phyloP scores from a whole-genome alignment of 1,140 invertebrate species.

The Homarus americanus region DNA sequence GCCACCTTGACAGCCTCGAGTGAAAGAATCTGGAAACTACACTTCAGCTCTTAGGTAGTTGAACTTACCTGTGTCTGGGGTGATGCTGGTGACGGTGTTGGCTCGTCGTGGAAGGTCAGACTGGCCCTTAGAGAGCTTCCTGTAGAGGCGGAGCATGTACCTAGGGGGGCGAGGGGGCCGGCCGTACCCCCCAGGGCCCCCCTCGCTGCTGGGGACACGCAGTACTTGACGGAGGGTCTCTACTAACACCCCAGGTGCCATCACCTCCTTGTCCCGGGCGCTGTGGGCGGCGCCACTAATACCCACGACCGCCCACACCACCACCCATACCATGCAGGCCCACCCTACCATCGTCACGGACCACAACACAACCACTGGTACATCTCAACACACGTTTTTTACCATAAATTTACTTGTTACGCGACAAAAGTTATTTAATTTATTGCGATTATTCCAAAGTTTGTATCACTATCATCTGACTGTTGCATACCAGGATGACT shows the following conservation, averaged over 20 bases:
- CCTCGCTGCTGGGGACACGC: background rate
- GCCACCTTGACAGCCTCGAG: too few relatives aligned
- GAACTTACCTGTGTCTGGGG: background rate
- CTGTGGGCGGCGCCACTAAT: background rate
- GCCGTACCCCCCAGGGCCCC: background rate
- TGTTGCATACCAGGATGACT: background rate
- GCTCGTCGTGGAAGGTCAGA: background rate
- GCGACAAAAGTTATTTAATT: background rate
- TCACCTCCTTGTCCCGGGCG: background rate
- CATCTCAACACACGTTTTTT: background rate
- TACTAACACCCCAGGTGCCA: background rate
- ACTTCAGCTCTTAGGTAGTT: too few relatives aligned
- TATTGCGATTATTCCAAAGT: background rate
- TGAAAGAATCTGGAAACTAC: too few relatives aligned
- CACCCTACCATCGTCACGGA: constrained; percentile 8
- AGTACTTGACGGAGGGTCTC: constrained; percentile 8
- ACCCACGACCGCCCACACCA: background rate
- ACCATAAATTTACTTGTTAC: background rate
- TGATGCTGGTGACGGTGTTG: constrained; percentile 14
- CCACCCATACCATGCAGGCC: constrained; percentile 3
- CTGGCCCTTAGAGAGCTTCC: constrained; percentile 8
- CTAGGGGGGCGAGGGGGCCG: background rate
- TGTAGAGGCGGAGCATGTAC: background rate
- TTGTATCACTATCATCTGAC: background rate
- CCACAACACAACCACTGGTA: background rate